A percentile compares a stretch with the other conserved stretches of the same genome.
phyloP scores from a whole-genome alignment of 2,888 invertebrate genomes.

The Synergus gifuensis region DNA sequence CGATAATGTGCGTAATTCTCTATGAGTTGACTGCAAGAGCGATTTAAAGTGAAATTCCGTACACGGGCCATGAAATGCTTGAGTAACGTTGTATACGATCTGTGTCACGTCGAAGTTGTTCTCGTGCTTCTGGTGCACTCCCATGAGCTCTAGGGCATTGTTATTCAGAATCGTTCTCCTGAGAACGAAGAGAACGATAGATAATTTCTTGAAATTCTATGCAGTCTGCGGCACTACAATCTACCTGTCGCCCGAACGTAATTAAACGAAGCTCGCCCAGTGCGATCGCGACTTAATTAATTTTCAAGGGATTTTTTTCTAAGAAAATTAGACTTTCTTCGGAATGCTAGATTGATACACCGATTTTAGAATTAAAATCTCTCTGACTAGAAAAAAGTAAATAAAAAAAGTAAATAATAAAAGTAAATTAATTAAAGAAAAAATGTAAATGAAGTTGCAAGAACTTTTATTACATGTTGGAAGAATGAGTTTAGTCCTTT shows the following conservation, averaged over 20 bases:
- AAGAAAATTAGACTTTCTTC: constrained; percentile 4
- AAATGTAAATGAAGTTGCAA: neutral
- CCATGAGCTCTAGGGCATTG: constrained; percentile 23
- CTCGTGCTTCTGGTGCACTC: constrained; percentile 24
- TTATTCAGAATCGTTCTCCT: constrained; percentile 39
- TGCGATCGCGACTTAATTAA: constrained; percentile 11
- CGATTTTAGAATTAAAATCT: too few species aligned
- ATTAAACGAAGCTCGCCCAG: constrained; percentile 30
- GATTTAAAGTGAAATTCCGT: neutral
- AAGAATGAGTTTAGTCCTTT: neutral
- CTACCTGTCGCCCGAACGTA: constrained; percentile 21
- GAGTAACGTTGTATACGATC: constrained; percentile 25
- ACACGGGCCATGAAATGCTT: neutral
- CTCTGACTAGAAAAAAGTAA: too few species aligned
- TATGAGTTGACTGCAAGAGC: neutral
- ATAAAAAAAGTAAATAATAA: too few species aligned
- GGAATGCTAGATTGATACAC: too few species aligned
- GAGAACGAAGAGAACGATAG: constrained; percentile 13
- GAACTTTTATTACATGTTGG: neutral
- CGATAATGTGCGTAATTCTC: neutral
- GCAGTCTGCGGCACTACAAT: constrained; percentile 11
- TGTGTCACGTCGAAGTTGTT: constrained; percentile 26
- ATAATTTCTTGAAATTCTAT: constrained; percentile 39
- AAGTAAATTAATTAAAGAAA: neutral
- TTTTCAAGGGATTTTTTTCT: constrained; percentile 11